Evolutionary conservation across 1,140 invertebrate genomes (phyloP), one percentile per base, ranked within the genome.

Genomic region (Platorchestia sp.): DNA sequence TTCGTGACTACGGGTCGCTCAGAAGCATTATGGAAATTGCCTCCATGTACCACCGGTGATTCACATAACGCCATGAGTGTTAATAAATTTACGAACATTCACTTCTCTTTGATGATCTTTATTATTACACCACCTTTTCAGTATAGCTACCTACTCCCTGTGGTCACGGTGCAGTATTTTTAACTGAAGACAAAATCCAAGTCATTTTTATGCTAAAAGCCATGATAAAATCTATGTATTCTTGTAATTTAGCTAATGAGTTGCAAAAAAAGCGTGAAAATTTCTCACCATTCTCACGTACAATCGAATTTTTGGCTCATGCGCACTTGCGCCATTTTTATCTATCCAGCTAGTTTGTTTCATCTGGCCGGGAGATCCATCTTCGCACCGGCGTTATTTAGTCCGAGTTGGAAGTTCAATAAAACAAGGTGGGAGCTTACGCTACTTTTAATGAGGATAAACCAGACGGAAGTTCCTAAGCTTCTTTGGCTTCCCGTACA

Each of bases 391-490:
- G 45, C 91, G 40, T 45, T 93, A 93, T 93, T 93, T 93, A 93
- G 91, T 93, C 47, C 40, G 91, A 47, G 91, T 93, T n/a, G 91
- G 7, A 93, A 93, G 91, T 93, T 93, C 91, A 93, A 93, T 93
- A 93, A 93, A 93, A 47, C 91, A 93, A 47, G 41, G 36, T 10
- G 44, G 87, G 45, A 93, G 91, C 91, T 93, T 93, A 47, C 91
- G 91, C 45, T 93, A 93, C 91, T 93, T 45, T 45, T 93, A 93
- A 93, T 93, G 91, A 93, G 91, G 91, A 93, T 93, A 93, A 93
- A 93, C 91, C 91, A n/a, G 43, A 45, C 91, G 45, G 40, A 93
- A 93, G 43, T 93, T 93, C 7, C 36, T 93, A 93, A 93, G 91
- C 91, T 47, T 44, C 91, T 93, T 47, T 44, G 91, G 45, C 43